phyloP scores from a whole-genome alignment of 2,888 invertebrate genomes.

The Nemurella pictetii region DNA sequence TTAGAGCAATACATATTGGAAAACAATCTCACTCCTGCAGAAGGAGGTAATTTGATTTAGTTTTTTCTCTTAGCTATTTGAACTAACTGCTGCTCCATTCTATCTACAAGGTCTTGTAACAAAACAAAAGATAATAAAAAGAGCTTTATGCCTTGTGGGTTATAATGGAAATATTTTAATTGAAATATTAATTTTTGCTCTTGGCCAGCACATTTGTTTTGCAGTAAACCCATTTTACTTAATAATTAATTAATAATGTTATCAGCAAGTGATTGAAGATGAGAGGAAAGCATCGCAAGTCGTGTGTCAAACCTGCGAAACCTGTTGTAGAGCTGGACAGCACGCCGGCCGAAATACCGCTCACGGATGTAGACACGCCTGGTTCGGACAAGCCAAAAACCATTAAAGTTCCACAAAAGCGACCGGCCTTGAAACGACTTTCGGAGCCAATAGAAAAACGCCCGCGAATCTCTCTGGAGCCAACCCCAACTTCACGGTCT shows the following conservation, averaged over 20 bases:
- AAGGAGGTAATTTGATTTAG: neutral
- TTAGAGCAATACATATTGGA: constrained; percentile 74
- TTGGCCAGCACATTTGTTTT: no score
- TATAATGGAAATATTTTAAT: no score
- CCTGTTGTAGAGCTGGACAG: neutral
- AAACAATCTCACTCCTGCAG: constrained; percentile 15
- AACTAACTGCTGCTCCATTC: no score
- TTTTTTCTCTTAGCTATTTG: no score
- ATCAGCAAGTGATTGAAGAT: no score
- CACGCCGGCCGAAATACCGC: neutral
- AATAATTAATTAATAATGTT: no score
- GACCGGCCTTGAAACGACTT: neutral
- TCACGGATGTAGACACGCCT: neutral
- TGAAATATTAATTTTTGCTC: no score
- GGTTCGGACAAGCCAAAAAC: neutral
- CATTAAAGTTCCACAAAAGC: neutral
- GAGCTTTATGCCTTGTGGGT: no score
- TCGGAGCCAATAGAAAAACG: neutral
- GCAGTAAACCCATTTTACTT: no score
- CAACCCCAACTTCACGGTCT: constrained; percentile 54
- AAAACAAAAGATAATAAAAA: no score
- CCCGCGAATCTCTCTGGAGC: neutral
- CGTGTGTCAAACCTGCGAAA: no score
- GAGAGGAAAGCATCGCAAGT: neutral
- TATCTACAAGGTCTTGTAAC: no score